Conservation (phyloP, 2,888 invertebrate species). For the Sepiola atlantica region DNA sequence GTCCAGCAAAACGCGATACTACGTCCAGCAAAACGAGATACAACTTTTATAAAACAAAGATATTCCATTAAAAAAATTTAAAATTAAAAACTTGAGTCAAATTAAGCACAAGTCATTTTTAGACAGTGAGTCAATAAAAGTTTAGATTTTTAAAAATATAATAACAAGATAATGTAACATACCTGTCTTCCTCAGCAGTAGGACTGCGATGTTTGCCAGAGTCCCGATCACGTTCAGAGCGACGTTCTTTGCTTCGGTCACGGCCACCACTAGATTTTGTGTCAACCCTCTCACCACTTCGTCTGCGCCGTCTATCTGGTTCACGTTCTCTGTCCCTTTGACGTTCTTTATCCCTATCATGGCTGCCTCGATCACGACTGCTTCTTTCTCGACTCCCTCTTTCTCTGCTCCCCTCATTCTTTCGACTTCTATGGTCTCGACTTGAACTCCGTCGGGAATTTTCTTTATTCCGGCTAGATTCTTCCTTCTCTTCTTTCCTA, state of each 20-base stretch:
- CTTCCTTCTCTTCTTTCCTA: constrained; percentile 22
- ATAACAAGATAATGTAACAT: neutral
- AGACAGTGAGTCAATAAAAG: no score
- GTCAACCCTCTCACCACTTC: constrained; percentile 53
- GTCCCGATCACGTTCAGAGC: constrained; percentile 48
- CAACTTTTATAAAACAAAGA: no score
- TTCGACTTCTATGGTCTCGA: constrained; percentile 22
- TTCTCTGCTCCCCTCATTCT: neutral
- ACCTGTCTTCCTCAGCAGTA: constrained; percentile 38
- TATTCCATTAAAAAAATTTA: no score
- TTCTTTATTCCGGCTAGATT: constrained; percentile 12
- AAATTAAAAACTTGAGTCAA: no score
- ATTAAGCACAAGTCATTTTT: no score
- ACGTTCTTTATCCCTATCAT: neutral
- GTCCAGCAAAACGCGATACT: no score
- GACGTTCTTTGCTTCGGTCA: constrained; percentile 39
- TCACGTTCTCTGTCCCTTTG: constrained; percentile 6
- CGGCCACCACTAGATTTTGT: constrained; percentile 41
- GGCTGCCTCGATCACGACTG: constrained; percentile 52
- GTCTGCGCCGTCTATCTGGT: constrained; percentile 48
- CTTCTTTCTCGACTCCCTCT: constrained; percentile 51
- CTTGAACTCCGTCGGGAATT: neutral
- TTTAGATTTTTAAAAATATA: neutral
- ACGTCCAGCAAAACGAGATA: no score
- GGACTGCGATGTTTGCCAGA: neutral